Evolutionary conservation across 2,888 invertebrate species (phyloP), one percentile per base, ranked within the genome.

Genomic region (Rhaphigaster nebulosa): DNA sequence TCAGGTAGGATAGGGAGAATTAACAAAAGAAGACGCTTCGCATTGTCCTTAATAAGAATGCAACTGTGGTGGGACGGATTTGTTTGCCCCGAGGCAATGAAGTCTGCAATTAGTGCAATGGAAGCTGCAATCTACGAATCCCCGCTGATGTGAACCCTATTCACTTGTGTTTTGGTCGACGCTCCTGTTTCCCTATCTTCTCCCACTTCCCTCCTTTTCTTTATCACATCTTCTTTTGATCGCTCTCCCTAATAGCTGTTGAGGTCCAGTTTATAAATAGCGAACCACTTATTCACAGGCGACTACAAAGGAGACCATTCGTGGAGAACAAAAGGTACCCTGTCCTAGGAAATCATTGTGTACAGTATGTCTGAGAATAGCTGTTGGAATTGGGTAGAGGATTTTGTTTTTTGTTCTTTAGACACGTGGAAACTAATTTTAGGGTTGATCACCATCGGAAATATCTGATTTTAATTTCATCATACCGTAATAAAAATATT

Each of bases 21-120:
- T 13, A n/a, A 87, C 54, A 87, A 87, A 41, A 50, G 76, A 89
- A 60, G 65, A 26, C 18, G 12, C 52, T 65, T 89, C 70, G 23
- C 76, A 89, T 76, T 89, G 89, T 89, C 45, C 84, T 87, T 8
- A 52, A 76, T n/a, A 38, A 45, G 29, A 89, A 65, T 89, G 89
- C 3, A 89, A 89, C 89, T 89, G 76, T 76, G n/a, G 50, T 60
- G 88, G 41, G 26, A 41, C 18, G 88, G 38, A 38, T 34, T 38
- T 56, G 56, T 88, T 60, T 56, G 88, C 50, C 84, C 90, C 91
- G 87, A 90, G 91, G 90, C 90, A 87, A 91, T 90, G 80, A 90
- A 91, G 90, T 91, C 65, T 91, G 88, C 90, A 91, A 91, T 91
- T 91, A 91, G 90, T 91, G 91, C 91, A 91, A 91, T 91, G 91